Evolutionary conservation across 1,140 invertebrate species (phyloP).

Genomic region (Drosophila teissieri): DNA sequence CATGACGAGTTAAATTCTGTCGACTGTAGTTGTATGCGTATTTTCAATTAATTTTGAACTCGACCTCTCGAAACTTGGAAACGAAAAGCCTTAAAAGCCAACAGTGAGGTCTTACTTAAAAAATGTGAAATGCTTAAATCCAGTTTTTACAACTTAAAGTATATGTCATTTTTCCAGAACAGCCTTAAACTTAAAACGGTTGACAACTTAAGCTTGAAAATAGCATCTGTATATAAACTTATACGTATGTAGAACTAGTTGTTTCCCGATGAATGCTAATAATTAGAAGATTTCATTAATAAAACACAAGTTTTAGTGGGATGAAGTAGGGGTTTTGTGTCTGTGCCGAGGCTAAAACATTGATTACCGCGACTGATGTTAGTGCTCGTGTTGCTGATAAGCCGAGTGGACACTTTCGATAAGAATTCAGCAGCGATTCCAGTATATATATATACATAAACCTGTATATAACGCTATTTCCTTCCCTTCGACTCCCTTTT

Average conservation of each 20-base stretch:
- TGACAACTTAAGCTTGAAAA: neutral
- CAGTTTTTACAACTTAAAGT: neutral
- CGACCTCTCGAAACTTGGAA: neutral
- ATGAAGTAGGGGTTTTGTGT: constrained; percentile 1
- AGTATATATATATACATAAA: no score
- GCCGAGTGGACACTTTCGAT: constrained; percentile 42
- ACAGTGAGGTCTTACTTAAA: neutral
- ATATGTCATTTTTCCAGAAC: neutral
- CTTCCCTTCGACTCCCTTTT: constrained; percentile 5
- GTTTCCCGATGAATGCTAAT: neutral
- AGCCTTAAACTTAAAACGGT: neutral
- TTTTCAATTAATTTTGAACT: neutral
- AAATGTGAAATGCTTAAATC: constrained; percentile 1
- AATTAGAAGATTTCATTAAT: constrained; percentile 1
- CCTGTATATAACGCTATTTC: neutral
- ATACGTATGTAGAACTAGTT: neutral
- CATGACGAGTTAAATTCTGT: neutral
- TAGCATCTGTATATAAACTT: neutral
- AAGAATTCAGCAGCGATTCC: constrained; percentile 20
- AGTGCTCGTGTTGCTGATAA: constrained; percentile 31
- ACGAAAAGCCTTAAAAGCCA: neutral
- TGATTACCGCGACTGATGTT: constrained; percentile 39
- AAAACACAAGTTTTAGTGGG: constrained; percentile 9
- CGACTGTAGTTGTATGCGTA: neutral
- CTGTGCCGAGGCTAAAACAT: constrained; percentile 34